Evolutionary conservation across 2,113 vertebrate genomes (phyloP).

Genomic region (Tragelaphus buxtoni): DNA sequence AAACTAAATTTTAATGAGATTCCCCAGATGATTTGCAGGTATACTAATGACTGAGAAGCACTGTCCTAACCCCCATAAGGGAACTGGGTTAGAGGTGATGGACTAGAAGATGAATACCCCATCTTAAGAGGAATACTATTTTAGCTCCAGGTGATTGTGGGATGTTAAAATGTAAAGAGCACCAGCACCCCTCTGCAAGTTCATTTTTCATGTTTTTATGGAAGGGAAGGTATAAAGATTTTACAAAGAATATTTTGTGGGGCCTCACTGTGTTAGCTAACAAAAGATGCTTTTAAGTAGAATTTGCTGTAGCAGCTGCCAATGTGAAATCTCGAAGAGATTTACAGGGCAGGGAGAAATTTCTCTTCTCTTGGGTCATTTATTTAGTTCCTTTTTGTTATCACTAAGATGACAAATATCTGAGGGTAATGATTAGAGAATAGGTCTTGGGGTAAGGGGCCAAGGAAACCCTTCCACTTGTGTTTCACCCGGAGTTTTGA

Average conservation of each 20-base stretch:
- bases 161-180: background rate
- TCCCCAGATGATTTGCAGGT: background rate
- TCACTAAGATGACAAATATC: background rate
- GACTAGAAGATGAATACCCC: background rate
- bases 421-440: background rate
- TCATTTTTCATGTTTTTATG: background rate
- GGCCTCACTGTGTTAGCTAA: background rate
- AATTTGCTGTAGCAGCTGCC: background rate
- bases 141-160: background rate
- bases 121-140: background rate
- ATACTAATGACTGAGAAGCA: background rate
- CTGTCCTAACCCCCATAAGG: background rate
- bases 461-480: background rate
- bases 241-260: background rate
- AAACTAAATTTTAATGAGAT: background rate
- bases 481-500: background rate
- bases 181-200: background rate
- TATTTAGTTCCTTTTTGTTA: background rate
- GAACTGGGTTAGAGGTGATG: background rate
- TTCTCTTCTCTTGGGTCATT: background rate
- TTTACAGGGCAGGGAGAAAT: background rate
- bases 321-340: background rate
- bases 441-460: background rate
- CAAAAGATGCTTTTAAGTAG: constrained; percentile 7
- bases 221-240: background rate